Conservation (phyloP, 1,140 invertebrate genomes). For the Ctenoplectra terminalis region DNA sequence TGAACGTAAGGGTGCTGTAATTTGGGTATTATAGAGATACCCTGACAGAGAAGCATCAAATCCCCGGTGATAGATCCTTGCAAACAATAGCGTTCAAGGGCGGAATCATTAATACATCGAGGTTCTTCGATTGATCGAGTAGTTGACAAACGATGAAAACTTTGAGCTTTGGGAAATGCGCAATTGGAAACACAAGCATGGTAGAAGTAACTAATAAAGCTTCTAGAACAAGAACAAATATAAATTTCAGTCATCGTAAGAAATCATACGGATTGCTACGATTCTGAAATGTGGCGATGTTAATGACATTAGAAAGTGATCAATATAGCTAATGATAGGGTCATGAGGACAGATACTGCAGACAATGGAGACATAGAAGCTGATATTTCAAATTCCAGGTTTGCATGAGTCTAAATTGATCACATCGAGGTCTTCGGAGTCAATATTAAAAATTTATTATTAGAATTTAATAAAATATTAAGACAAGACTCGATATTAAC, state of each 20-base stretch:
- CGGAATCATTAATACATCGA: conserved; percentile 60
- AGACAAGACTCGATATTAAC: not conserved
- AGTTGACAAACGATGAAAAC: not conserved
- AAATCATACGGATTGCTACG: too few relatives aligned
- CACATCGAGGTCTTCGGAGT: not conserved
- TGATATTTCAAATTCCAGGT: not conserved
- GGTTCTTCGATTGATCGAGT: not conserved
- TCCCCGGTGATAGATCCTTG: conserved; percentile 67
- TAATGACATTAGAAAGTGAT: not conserved
- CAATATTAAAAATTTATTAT: too few relatives aligned
- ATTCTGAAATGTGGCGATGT: too few relatives aligned
- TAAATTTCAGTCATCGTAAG: too few relatives aligned
- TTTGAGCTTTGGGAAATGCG: not conserved
- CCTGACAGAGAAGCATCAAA: conserved; percentile 62
- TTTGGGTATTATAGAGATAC: conserved; percentile 69
- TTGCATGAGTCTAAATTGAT: not conserved
- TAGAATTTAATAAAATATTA: too few relatives aligned
- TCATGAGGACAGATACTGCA: not conserved
- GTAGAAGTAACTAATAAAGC: too few relatives aligned
- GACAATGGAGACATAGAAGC: not conserved
- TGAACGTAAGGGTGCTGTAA: conserved; percentile 54
- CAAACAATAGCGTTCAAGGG: conserved; percentile 48
- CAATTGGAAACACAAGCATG: not conserved
- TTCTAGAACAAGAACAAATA: too few relatives aligned
- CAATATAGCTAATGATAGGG: not conserved